Conservation (phyloP, 2,113 vertebrate genomes). For the Microtus montanus region DNA sequence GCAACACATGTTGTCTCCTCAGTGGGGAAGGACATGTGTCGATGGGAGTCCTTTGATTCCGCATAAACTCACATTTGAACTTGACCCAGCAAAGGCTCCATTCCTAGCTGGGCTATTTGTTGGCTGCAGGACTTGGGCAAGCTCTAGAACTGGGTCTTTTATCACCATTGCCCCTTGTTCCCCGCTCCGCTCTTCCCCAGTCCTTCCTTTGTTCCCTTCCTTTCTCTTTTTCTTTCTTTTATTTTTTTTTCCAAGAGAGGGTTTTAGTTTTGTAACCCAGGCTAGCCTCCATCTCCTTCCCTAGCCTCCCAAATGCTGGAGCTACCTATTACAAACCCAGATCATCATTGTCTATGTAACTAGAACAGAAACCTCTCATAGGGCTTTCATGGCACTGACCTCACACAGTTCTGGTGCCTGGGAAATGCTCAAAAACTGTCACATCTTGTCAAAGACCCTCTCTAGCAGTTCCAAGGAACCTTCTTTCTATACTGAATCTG, state of each 20-base stretch:
- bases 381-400: neutral
- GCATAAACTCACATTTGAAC: neutral
- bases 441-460: neutral
- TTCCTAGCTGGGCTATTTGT: neutral
- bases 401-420: neutral
- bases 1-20: no score
- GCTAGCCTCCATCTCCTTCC: neutral
- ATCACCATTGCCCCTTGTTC: neutral
- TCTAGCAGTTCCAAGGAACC: neutral
- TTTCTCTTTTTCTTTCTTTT: neutral
- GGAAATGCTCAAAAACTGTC: neutral
- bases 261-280: neutral
- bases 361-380: neutral
- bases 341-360: neutral
- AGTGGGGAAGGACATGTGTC: neutral
- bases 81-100: neutral
- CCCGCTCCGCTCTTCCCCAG: neutral
- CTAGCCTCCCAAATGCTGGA: neutral
- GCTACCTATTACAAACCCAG: neutral
- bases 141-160: neutral
- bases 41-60: neutral
- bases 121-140: neutral
- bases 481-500: neutral
- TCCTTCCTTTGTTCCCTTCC: neutral
- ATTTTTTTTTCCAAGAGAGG: neutral